phyloP scores from a whole-genome alignment of 2,797 vertebrate genomes.

The Chromobotia macracanthus region DNA sequence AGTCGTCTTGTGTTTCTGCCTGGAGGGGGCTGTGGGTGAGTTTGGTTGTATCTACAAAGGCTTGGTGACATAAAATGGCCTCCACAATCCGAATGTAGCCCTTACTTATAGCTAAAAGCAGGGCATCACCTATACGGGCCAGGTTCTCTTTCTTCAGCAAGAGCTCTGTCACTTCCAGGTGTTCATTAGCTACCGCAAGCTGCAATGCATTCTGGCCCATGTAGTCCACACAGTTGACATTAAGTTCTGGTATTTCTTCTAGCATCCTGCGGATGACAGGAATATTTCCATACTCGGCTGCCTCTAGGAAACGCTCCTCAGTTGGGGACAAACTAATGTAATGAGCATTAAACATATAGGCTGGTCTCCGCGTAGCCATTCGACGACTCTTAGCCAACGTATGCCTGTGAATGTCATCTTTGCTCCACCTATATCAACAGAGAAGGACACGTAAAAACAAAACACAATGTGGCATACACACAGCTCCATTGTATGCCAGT shows the following conservation, averaged over 20 bases:
- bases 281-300: constrained; percentile 91
- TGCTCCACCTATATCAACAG: constrained; percentile 69
- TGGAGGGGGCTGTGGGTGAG: constrained; percentile 85
- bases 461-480: too few species aligned
- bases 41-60: constrained; percentile 83
- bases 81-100: constrained; percentile 92
- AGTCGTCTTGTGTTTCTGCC: constrained; percentile 81
- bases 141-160: constrained; percentile 88
- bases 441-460: constrained; percentile 7
- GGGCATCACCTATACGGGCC: constrained; percentile 87
- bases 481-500: too few species aligned
- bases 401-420: constrained; percentile 74
- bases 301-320: constrained; percentile 90
- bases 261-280: constrained; percentile 89
- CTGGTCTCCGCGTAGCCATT: constrained; percentile 81
- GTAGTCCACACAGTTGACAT: constrained; percentile 95
- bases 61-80: constrained; percentile 85
- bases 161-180: constrained; percentile 90
- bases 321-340: constrained; percentile 82
- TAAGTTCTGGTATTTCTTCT: constrained; percentile 83
- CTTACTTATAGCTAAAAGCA: constrained; percentile 93
- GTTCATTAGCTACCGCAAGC: constrained; percentile 90
- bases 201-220: constrained; percentile 95
- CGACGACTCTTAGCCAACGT: constrained; percentile 82
- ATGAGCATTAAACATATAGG: constrained; percentile 85